These are phyloP conservation scores for Paramisgurnus dabryanus DNA, from an alignment of 2,113 vertebrate species.

Conservation along the genomic window DNA sequence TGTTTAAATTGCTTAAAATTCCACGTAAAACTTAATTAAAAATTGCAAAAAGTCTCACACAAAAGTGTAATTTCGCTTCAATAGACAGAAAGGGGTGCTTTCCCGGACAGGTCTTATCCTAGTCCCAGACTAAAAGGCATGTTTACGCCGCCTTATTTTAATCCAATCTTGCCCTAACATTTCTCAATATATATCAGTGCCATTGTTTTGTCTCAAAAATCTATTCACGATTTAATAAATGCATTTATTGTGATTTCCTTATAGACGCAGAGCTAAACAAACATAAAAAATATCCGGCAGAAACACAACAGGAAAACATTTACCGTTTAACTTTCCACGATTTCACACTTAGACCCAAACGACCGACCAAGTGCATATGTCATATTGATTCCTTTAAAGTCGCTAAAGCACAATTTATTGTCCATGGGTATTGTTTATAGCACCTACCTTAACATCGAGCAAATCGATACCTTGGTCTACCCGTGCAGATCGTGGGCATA, in stretches of 20 bases:
- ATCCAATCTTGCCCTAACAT: no score
- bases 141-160: no score
- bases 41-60: no score
- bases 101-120: no score
- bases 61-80: no score
- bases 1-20: no score
- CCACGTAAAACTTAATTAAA: no score
- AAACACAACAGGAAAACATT: background rate
- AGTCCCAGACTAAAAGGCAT: no score
- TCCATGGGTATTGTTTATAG: conserved; percentile 28
- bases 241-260: background rate
- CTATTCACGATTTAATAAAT: background rate
- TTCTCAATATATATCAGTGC: no score
- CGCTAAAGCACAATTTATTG: conserved; percentile 1
- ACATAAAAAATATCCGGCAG: background rate
- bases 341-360: conserved; percentile 16
- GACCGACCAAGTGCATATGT: conserved; percentile 39
- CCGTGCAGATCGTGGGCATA: conserved; percentile 33
- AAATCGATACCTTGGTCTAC: conserved; percentile 38
- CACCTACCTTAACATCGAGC: conserved; percentile 1
- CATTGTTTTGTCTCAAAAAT: no score
- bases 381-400: conserved; percentile 36
- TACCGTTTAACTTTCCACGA: conserved; percentile 1
- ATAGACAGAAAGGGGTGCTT: no score
- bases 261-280: background rate